These are phyloP conservation scores for Setophaga petechia DNA, from an alignment of 2,113 vertebrate genomes.

Conservation along the genomic window DNA sequence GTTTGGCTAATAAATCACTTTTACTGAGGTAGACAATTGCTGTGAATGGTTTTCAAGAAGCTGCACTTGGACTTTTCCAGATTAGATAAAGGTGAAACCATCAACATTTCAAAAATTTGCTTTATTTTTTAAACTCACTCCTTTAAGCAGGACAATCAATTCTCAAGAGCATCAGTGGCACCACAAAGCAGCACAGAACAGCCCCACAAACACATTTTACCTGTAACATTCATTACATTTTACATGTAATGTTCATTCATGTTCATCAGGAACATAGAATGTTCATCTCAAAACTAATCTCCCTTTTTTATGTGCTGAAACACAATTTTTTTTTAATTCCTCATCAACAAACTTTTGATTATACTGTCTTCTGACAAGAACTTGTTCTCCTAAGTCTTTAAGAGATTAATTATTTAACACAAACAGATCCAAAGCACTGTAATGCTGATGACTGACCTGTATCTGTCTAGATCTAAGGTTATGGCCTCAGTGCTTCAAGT, in stretches of 20 bases:
- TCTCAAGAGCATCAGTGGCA: neutral
- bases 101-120: rapidly evolving
- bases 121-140: neutral
- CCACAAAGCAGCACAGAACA: neutral
- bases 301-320: neutral
- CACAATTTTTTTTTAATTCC: neutral
- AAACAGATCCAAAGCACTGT: neutral
- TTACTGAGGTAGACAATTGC: neutral
- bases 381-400: neutral
- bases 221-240: neutral
- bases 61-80: neutral
- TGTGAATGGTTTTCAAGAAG: neutral
- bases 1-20: neutral
- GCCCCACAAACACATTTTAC: neutral
- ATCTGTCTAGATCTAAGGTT: neutral
- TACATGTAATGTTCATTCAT: neutral
- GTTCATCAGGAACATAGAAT: neutral
- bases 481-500: neutral
- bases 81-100: neutral
- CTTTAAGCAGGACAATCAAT: neutral
- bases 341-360: neutral
- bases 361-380: neutral
- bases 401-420: neutral
- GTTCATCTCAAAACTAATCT: neutral
- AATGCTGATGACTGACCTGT: neutral